Base-by-base conservation (phyloP, 2,888 invertebrate species). In the Byasa hedistus region DNA sequence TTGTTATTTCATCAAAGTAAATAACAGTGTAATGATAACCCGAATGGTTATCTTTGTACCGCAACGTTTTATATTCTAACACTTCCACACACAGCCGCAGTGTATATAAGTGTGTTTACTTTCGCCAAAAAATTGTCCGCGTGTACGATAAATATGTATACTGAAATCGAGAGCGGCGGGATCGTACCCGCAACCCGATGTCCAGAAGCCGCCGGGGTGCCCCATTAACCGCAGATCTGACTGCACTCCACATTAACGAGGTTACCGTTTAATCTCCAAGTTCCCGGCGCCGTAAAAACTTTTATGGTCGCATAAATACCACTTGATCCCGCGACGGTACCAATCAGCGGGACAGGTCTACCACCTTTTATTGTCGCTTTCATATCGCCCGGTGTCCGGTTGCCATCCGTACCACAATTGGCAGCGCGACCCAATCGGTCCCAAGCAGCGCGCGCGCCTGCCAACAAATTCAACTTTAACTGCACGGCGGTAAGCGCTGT, bases 361-460 rank as follows among this genome's bases (percentile, higher is more conserved):
- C 81, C 85, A 88, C 91, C 91, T 90, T 90, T 90, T 90, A 89
- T 89, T 88, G 89, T 85, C 80, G 84, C 89, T 89, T 89, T 89
- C 87, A 87, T 86, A 80, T 79, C 83, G 76, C 79, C 84, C 87
- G 86, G 89, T 89, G 89, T 90, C 89, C 87, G 87, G 89, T 90
- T 86, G 86, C 87, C 85, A 87, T 87, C 87, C 87, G 84, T 78
- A 76, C 74, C 70, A 74, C 87, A 90, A 89, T 89, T 90, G 84
- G 71, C 72, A 68, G 68, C 71, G 75, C 80, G 66, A 66, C 66
- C 62, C 75, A 73, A 73, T 82, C 81, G 65, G 72, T 66, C 78
- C 52, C 22, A 69, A 75, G 64, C 57, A 62, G 58, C 65, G 63
- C 32, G 48, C 17, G 0, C 8, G 1, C 4, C 10, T 2, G 22